These are phyloP conservation scores for Gorsachius magnificus DNA, from an alignment of 2,797 vertebrate genomes.

Conservation along the genomic window DNA sequence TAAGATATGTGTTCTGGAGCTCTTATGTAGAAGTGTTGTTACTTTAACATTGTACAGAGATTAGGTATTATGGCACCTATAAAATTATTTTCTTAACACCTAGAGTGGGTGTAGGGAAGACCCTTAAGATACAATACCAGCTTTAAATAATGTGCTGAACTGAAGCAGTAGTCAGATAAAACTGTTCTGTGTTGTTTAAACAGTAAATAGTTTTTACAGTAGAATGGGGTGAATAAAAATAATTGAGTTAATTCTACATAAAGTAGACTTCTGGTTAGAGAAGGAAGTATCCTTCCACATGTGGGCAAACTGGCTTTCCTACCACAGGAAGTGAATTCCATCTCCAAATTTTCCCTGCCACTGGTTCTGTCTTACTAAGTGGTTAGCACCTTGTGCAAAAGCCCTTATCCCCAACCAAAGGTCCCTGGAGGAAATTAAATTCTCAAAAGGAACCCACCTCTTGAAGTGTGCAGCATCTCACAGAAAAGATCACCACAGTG, in stretches of 20 bases:
- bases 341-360: neutral
- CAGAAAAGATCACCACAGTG: neutral
- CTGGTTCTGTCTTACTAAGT: neutral
- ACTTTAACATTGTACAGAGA: neutral
- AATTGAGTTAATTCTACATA: neutral
- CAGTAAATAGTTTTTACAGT: neutral
- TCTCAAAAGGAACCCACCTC: neutral
- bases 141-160: neutral
- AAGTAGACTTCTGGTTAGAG: neutral
- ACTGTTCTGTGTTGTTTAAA: neutral
- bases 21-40: neutral
- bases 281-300: neutral
- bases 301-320: neutral
- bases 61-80: neutral
- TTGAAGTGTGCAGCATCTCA: neutral
- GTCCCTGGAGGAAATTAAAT: neutral
- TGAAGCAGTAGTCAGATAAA: neutral
- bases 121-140: neutral
- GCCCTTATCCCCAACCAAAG: neutral
- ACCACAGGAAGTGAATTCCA: neutral
- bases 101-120: neutral
- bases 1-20: neutral
- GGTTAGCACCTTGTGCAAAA: neutral
- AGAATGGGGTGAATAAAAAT: neutral
- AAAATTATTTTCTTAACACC: neutral